Percentiles rank a stretch among this genome's conserved stretches.
Conservation (phyloP, 1,140 invertebrate genomes). For the Zophobas atratus region DNA sequence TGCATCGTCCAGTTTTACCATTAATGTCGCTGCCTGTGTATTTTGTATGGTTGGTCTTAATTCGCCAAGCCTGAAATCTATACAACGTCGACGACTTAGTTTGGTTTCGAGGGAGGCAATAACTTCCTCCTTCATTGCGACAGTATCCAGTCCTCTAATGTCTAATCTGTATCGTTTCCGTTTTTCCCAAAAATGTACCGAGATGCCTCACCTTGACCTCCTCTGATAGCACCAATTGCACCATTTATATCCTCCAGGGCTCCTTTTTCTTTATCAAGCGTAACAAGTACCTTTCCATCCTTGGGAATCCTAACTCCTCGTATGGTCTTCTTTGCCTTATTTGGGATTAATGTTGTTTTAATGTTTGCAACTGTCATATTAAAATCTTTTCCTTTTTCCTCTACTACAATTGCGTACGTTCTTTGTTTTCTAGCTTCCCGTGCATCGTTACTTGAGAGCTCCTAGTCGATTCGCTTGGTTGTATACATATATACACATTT, state of each 20-base stretch:
- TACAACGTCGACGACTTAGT: not conserved
- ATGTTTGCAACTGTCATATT: not conserved
- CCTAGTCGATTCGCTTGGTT: not conserved
- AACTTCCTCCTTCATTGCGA: slow-evolving; percentile 26
- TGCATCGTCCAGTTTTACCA: not conserved
- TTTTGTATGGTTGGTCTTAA: not conserved
- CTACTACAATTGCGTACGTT: not conserved
- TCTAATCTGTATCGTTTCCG: not conserved
- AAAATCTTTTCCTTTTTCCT: not conserved
- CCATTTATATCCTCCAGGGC: not conserved
- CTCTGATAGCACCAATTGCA: not conserved
- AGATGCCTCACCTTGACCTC: not conserved
- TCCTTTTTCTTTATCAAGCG: not conserved
- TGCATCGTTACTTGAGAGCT: not conserved
- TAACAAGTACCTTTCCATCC: slow-evolving; percentile 13
- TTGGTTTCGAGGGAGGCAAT: not conserved
- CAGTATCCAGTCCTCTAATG: slow-evolving; percentile 37
- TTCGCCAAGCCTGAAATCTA: not conserved
- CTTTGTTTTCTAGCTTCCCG: not conserved
- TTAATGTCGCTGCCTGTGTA: not conserved
- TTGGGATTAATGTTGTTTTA: not conserved
- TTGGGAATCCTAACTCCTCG: slow-evolving; percentile 4
- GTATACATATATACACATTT: slow-evolving; percentile 17
- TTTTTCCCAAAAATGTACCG: not conserved
- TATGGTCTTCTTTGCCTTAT: not conserved